Percentiles rank a stretch among this genome's conserved stretches.
These are phyloP conservation scores for Pseudorhiza aurosa DNA, from an alignment of 30 jellyfish, hydroid and myxozoan genomes.

Conservation along the genomic window DNA sequence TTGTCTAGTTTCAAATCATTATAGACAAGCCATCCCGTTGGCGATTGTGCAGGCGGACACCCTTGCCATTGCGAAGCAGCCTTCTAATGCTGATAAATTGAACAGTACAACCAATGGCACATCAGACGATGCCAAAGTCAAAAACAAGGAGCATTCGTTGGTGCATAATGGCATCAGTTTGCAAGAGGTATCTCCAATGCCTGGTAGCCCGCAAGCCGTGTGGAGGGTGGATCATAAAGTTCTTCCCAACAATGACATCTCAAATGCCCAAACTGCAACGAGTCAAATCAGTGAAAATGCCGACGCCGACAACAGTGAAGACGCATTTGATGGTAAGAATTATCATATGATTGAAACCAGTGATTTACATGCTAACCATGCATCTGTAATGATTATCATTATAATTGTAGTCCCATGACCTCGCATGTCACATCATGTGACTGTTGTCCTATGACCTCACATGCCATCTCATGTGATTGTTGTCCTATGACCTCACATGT, in stretches of 20 bases:
- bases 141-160: background rate
- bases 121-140: background rate
- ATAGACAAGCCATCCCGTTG: constrained; percentile 95
- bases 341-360: background rate
- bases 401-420: too few relatives aligned
- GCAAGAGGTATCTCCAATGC: background rate
- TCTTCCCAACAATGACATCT: background rate
- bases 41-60: constrained; percentile 93
- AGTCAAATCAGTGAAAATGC: background rate
- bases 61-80: constrained; percentile 80
- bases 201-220: constrained; percentile 27
- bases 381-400: too few relatives aligned
- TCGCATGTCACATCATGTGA: too few relatives aligned
- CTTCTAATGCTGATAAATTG: constrained; percentile 61
- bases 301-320: background rate
- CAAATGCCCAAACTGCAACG: background rate
- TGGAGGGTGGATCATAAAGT: constrained; percentile 36
- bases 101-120: constrained; percentile 31
- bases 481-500: too few relatives aligned
- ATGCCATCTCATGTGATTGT: too few relatives aligned
- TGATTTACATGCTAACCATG: too few relatives aligned
- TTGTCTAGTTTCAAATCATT: constrained; percentile 18
- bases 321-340: constrained; percentile 23
- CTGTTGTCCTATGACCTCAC: too few relatives aligned
- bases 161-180: constrained; percentile 3